Evolutionary conservation across 2,888 invertebrate species (phyloP).

Genomic region (Sphaeridia pumilis): DNA sequence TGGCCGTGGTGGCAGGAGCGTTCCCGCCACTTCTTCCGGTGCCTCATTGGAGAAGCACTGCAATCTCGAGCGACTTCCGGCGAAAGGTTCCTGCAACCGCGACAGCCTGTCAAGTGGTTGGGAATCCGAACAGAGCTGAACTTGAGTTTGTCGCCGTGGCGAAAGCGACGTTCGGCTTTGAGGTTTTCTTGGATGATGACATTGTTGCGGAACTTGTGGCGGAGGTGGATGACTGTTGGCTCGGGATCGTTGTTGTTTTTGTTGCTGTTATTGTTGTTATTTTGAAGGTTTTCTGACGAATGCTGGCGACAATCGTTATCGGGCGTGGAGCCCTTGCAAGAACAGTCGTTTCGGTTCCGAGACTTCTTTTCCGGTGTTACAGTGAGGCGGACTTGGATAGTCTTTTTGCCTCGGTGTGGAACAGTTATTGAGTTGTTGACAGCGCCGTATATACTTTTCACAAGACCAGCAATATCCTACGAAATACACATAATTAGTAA

Average conservation of each 20-base stretch:
- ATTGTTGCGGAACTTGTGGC: slow-evolving; percentile 34
- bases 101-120: slow-evolving; percentile 23
- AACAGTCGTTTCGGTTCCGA: too few species aligned
- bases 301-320: too few species aligned
- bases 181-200: slow-evolving; percentile 42
- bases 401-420: slow-evolving; percentile 79
- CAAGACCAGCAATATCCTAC: slow-evolving; percentile 76
- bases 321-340: too few species aligned
- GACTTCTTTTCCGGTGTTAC: slow-evolving; percentile 61
- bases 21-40: slow-evolving; percentile 35
- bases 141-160: slow-evolving; percentile 25
- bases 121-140: slow-evolving; percentile 34
- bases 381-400: slow-evolving; percentile 76
- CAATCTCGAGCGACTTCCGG: slow-evolving; percentile 39
- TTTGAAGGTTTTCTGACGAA: slow-evolving; percentile 36
- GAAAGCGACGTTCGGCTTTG: slow-evolving; percentile 36
- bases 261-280: slow-evolving; percentile 36
- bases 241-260: slow-evolving; percentile 28
- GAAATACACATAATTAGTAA: not conserved
- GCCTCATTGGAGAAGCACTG: slow-evolving; percentile 32
- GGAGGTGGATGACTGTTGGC: too few species aligned
- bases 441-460: slow-evolving; percentile 81
- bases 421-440: slow-evolving; percentile 71
- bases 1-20: too few species aligned
- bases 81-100: slow-evolving; percentile 30